Conservation (phyloP, 2,888 invertebrate genomes). For the Thymelicus lineola region DNA sequence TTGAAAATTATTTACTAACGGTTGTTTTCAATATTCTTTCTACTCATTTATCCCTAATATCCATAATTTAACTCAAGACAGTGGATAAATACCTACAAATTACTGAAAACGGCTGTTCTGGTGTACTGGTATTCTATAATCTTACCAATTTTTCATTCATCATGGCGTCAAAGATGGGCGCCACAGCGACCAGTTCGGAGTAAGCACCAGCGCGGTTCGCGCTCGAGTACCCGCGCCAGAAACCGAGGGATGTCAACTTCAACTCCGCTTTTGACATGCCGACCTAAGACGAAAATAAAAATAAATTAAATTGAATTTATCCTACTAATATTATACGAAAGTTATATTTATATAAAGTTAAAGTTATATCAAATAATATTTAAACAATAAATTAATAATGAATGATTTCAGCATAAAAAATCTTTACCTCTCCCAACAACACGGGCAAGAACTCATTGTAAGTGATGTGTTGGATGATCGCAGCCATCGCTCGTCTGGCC, state of each 20-base stretch:
- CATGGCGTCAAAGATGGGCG: conserved; percentile 91
- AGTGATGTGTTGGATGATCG: conserved; percentile 93
- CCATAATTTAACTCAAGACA: no score
- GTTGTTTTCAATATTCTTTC: no score
- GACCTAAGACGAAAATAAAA: conserved; percentile 66
- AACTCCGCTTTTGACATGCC: conserved; percentile 87
- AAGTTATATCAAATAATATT: no score
- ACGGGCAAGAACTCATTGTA: conserved; percentile 93
- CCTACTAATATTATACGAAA: no score
- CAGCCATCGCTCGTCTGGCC: conserved; percentile 89
- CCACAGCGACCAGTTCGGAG: conserved; percentile 90
- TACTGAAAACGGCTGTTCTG: no score
- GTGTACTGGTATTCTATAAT: not conserved
- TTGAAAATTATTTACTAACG: no score
- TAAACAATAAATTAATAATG: no score
- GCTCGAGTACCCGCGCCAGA: conserved; percentile 93
- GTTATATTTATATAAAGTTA: no score
- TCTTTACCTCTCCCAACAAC: conserved; percentile 88
- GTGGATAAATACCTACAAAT: no score
- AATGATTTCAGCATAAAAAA: not conserved
- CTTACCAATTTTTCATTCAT: conserved; percentile 88
- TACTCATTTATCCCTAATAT: no score
- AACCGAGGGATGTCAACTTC: conserved; percentile 87
- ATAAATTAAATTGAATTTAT: no score
- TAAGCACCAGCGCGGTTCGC: conserved; percentile 91